Base-by-base conservation (phyloP, 2,888 invertebrate genomes). In the Gortyna flavago region DNA sequence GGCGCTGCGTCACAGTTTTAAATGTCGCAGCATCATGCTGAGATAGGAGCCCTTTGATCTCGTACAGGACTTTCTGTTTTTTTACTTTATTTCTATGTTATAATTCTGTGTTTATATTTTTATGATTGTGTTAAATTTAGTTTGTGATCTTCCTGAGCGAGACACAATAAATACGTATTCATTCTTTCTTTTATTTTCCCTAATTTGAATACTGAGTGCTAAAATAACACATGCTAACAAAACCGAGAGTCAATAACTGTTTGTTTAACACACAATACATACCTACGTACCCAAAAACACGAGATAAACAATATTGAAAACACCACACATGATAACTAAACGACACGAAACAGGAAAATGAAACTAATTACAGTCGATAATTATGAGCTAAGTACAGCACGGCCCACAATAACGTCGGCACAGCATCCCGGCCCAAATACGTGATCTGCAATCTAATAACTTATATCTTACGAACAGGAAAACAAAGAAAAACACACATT, bases 401-500 rank as follows among this genome's bases (percentile, higher is more conserved):
- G 81, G 81, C 85, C 90, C 91, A 91, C 92, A 93, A 93, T 91
- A 92, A 89, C 89, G 88, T 79, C 81, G 87, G 90, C 89, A 91
- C 91, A 91, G 90, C 90, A 89, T 90, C 90, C 90, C 88, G 90
- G 80, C 85, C 85, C 84, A 84, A 86, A 89, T 89, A 94, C 94
- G 94, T 95, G 94, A 92, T 89, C 91, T 81, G 93, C 90, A 93
- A 91, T 82, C 87, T 88, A 89, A 93, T 91, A 85, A 89, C 35
- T 80, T 75, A 75, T 70, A 75, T 70, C 69, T 68, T 65, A 41
- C 57, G 32, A 65, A 25, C 21, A 71, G 64, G 75, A 74, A 79
- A 77, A 81, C 71, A 66, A 69, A 75, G 61, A 54, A 57, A 54
- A 73, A 77, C 76, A 71, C 54, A 81, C 76, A 70, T 83, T 64